phyloP scores from a whole-genome alignment of 2,797 vertebrate species.

The Paguma larvata region DNA sequence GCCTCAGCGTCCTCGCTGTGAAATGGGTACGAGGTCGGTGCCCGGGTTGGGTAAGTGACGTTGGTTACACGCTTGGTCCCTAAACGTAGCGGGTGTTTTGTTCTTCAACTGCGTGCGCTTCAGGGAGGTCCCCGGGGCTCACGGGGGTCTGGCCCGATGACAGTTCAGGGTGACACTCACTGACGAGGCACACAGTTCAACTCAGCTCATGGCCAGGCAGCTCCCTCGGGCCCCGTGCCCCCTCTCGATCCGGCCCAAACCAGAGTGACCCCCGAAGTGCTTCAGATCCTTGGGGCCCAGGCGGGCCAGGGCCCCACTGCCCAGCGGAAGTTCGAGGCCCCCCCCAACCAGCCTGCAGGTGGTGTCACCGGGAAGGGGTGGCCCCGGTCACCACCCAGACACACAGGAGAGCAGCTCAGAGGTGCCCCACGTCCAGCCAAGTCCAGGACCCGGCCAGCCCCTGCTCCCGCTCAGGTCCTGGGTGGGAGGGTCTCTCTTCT shows the following conservation, averaged over 20 bases:
- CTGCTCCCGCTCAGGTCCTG: neutral
- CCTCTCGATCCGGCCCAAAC: neutral
- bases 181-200: neutral
- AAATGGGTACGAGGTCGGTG: neutral
- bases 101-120: neutral
- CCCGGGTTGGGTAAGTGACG: neutral
- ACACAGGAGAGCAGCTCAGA: neutral
- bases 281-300: neutral
- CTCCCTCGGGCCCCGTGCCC: neutral
- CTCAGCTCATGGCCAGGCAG: accelerated
- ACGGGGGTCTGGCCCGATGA: neutral
- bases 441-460: neutral
- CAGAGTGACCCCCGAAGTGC: neutral
- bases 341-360: neutral
- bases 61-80: neutral
- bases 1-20: neutral
- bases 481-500: neutral
- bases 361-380: neutral
- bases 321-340: accelerated
- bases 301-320: neutral
- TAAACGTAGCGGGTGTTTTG: neutral
- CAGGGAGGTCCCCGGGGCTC: neutral
- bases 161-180: neutral
- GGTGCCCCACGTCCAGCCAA: neutral
- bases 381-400: neutral